phyloP scores from a whole-genome alignment of 1,140 invertebrate genomes.

The Ceratitis capitata region DNA sequence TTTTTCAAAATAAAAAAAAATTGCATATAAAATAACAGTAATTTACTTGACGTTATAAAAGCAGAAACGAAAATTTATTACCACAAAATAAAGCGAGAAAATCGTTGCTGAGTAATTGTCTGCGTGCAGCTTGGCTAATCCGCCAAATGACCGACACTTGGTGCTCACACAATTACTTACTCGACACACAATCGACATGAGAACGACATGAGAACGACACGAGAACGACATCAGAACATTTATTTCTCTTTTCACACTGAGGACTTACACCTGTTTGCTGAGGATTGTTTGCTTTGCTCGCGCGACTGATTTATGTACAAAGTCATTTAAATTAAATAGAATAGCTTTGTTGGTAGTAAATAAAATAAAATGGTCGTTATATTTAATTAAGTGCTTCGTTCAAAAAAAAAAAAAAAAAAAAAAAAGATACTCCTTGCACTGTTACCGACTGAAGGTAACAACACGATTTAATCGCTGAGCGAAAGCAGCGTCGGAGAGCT shows the following conservation, averaged over 20 bases:
- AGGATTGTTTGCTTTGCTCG: neutral
- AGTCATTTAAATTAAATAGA: conserved; percentile 15
- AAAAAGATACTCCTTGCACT: too few species aligned
- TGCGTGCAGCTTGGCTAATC: neutral
- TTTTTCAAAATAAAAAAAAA: too few species aligned
- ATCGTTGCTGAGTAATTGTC: neutral
- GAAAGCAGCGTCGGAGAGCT: too few species aligned
- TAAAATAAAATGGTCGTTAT: neutral
- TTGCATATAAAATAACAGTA: too few species aligned
- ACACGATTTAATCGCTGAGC: too few species aligned
- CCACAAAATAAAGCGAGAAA: neutral
- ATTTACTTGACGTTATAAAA: too few species aligned
- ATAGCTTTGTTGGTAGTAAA: neutral
- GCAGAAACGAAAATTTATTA: neutral
- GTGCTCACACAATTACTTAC: neutral
- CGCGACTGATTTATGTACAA: neutral
- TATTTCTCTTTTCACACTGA: neutral
- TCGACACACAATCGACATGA: neutral
- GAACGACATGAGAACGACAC: neutral
- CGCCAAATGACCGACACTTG: neutral
- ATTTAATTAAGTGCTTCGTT: neutral
- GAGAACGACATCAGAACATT: neutral
- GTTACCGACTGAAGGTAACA: too few species aligned
- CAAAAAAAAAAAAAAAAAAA: too few species aligned
- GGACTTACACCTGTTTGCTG: conserved; percentile 13